A percentile compares a stretch with the other conserved stretches of the same genome.
Conservation (phyloP, 2,888 invertebrate species). For the Tipula vernalis region DNA sequence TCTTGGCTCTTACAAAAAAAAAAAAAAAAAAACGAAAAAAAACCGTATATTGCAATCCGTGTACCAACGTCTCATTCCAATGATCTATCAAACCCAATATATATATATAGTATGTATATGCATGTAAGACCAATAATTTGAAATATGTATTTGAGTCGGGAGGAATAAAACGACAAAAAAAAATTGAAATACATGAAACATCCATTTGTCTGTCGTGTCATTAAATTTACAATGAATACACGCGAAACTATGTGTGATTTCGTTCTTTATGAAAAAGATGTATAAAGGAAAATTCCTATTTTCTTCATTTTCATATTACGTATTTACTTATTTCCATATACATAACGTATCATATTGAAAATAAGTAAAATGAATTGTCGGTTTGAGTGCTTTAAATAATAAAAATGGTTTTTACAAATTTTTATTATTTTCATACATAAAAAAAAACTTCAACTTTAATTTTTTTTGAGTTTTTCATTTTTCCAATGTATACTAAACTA, state of each 20-base stretch:
- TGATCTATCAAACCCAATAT: background rate
- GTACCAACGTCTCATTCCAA: background rate
- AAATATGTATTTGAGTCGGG: background rate
- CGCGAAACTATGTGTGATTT: background rate
- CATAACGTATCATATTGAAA: background rate
- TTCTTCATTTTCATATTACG: background rate
- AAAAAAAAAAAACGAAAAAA: background rate
- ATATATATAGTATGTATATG: background rate
- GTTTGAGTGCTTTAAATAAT: background rate
- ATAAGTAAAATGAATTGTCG: background rate
- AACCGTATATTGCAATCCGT: background rate
- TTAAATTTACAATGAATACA: background rate
- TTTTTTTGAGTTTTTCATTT: background rate
- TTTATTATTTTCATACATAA: background rate
- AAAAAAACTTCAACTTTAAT: background rate
- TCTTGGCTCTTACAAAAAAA: background rate
- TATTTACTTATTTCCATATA: background rate
- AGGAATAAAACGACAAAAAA: background rate
- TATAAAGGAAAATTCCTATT: background rate
- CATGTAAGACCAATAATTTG: conserved; percentile 4
- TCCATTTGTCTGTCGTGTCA: background rate
- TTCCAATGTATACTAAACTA: background rate
- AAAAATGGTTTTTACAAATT: background rate
- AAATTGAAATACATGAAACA: background rate
- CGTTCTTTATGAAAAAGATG: background rate